Conservation (phyloP, 1,140 invertebrate genomes). For the Ips typographus region DNA sequence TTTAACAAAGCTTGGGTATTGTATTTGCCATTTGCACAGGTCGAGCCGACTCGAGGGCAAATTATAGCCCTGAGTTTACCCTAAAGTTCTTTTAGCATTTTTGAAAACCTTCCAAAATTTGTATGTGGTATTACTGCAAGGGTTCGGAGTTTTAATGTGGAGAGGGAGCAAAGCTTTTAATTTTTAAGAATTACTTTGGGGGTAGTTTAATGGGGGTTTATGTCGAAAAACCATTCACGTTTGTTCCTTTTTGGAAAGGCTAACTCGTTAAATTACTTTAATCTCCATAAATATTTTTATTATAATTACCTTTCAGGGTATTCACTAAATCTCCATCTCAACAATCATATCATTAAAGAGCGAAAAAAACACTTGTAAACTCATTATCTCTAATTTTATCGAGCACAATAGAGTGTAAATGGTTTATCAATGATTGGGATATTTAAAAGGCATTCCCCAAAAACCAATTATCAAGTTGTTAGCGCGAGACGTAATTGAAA, state of each 20-base stretch:
- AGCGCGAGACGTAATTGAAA: slow-evolving; percentile 34
- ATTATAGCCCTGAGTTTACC: slow-evolving; percentile 38
- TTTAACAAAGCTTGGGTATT: slow-evolving; percentile 43
- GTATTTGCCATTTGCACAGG: slow-evolving; percentile 40
- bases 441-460: slow-evolving; percentile 22
- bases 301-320: neutral
- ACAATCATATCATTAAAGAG: neutral
- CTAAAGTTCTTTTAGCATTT: slow-evolving; percentile 18
- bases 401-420: slow-evolving; percentile 13
- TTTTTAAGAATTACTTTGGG: neutral
- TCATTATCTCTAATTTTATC: slow-evolving; percentile 26
- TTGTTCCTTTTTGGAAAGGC: no score
- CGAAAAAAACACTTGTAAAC: neutral
- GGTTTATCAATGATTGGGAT: slow-evolving; percentile 32
- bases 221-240: neutral
- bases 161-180: neutral
- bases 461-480: slow-evolving; percentile 38
- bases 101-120: slow-evolving; percentile 22
- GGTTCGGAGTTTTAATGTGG: slow-evolving; percentile 5
- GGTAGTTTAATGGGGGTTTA: neutral
- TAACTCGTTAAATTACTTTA: no score
- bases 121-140: slow-evolving; percentile 13
- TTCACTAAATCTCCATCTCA: neutral
- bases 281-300: no score
- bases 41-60: slow-evolving; percentile 35